These are phyloP conservation scores for Syngnathus floridae DNA, from an alignment of 2,113 vertebrate genomes.

Conservation along the genomic window DNA sequence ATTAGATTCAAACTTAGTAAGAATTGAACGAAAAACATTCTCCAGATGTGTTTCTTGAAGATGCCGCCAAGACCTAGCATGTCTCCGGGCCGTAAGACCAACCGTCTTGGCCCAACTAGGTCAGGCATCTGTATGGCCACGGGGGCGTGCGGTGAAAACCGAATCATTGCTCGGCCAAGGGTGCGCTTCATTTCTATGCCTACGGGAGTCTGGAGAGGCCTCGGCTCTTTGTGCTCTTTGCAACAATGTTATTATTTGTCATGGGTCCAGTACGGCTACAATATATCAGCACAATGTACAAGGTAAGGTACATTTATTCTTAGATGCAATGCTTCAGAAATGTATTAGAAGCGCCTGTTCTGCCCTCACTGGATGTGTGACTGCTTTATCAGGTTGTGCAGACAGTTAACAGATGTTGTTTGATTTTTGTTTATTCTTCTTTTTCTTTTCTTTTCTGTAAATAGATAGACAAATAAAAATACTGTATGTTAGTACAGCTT, in stretches of 20 bases:
- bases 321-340: too few relatives aligned
- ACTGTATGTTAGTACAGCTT: too few relatives aligned
- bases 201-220: background rate
- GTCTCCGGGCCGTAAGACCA: background rate
- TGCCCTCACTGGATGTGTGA: too few relatives aligned
- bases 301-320: background rate
- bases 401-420: too few relatives aligned
- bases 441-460: too few relatives aligned
- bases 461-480: too few relatives aligned
- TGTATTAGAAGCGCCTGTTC: too few relatives aligned
- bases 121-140: background rate
- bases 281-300: background rate
- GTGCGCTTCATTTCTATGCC: background rate
- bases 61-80: background rate
- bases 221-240: background rate
- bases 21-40: background rate
- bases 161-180: conserved; percentile 1
- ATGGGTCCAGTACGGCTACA: background rate
- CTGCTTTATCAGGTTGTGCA: too few relatives aligned
- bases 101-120: background rate
- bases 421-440: too few relatives aligned
- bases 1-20: too few relatives aligned
- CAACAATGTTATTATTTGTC: background rate
- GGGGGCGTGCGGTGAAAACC: background rate
- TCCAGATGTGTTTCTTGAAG: background rate